These are phyloP conservation scores for Cynopterus brachyotis DNA, from an alignment of 2,113 vertebrate genomes.

Conservation along the genomic window DNA sequence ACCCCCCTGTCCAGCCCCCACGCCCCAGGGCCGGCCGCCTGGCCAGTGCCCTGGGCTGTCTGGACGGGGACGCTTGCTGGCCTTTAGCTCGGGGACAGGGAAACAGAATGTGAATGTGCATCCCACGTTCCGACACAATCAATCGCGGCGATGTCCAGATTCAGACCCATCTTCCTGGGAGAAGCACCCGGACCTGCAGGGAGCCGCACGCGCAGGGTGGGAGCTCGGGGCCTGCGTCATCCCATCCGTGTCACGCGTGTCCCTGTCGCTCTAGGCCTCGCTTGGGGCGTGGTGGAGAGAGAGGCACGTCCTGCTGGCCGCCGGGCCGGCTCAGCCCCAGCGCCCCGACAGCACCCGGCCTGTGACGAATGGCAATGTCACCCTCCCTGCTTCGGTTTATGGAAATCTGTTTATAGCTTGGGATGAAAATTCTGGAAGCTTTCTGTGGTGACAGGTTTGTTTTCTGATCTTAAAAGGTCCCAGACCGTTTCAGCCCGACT, in stretches of 20 bases:
- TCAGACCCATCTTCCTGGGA: background rate
- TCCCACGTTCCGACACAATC: conserved; percentile 45
- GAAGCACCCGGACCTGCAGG: background rate
- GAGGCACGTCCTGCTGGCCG: background rate
- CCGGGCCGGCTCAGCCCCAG: conserved; percentile 13
- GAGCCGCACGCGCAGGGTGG: background rate
- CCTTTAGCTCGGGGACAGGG: conserved; percentile 12
- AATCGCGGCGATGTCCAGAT: conserved; percentile 63
- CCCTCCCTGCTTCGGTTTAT: conserved; percentile 37
- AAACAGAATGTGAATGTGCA: conserved; percentile 58
- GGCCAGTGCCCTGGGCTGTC: background rate
- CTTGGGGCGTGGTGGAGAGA: background rate
- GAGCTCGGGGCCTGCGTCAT: conserved; percentile 33
- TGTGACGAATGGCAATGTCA: conserved; percentile 23
- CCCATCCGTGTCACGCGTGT: background rate
- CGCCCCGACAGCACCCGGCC: conserved; percentile 49
- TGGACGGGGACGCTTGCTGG: background rate
- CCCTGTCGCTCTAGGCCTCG: background rate
- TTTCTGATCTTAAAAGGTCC: conserved; percentile 35
- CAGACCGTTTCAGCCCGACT: conserved; percentile 6
- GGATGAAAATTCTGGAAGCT: conserved; percentile 68
- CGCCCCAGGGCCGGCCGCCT: background rate
- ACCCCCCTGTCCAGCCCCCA: background rate
- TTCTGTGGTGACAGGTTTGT: conserved; percentile 55
- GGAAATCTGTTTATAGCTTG: conserved; percentile 69